Evolutionary conservation across 2,113 vertebrate species (phyloP), one percentile per base, ranked within the genome.

Genomic region (Hemiscyllium ocellatum): DNA sequence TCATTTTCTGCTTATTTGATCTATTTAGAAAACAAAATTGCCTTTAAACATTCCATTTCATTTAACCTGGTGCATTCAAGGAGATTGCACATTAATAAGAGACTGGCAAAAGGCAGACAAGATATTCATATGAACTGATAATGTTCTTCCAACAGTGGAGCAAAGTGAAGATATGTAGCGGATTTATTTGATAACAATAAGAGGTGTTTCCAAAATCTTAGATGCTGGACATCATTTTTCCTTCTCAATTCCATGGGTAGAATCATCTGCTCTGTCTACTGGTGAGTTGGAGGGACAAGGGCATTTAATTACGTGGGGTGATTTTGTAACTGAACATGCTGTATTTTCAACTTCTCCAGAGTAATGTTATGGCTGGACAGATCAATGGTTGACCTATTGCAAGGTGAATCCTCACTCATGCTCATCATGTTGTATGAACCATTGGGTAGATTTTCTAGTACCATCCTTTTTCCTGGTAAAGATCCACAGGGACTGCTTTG

Each of bases 1-100:
- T 70, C n/a, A 94, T 70, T 94, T 94, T 94, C 93, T 70, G 68
- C 66, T 94, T 66, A 37, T 70, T 94, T 94, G 93, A 94, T 94
- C 37, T 70, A 94, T 47, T 70, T 94, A 94, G 93, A 50, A 94
- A 94, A 7, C 61, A 70, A 94, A 94, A 94, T 94, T 22, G 37
- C 93, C 66, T 94, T 70, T 94, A 70, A 94, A 94, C 42, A 70
- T 94, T 94, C 66, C 90, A 94, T 94, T 94, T 65, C 65, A 69
- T 94, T 94, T 69, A 66, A 50, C 47, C 50, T 50, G 65, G 93
- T 94, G 42, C 68, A 70, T 70, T 70, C 24, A 47, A 26, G 93
- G 47, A 94, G n/a, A 42, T 22, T 29, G 42, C 7, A 42, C 66
- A 70, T 69, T 50, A 70, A 42, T 8, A 50, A 94, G 50, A 70